Conservation (phyloP, 1,140 invertebrate species). For the Ceratosolen fusciceps region DNA sequence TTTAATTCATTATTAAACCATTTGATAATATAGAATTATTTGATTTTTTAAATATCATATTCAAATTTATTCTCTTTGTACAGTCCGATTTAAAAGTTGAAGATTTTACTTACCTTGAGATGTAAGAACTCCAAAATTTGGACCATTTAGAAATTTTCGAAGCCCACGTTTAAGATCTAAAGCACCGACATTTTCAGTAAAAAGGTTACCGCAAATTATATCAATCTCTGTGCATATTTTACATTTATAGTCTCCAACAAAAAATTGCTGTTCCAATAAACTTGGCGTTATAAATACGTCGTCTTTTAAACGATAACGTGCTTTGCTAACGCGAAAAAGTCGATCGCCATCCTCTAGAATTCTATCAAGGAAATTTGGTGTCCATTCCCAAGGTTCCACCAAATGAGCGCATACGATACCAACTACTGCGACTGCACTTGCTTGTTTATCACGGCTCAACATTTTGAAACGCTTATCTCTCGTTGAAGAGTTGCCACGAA, state of each 20-base stretch:
- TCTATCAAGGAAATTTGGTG: slow-evolving; percentile 52
- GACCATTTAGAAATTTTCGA: slow-evolving; percentile 52
- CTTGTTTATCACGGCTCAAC: slow-evolving; percentile 60
- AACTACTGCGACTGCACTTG: slow-evolving; percentile 53
- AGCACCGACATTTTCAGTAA: slow-evolving; percentile 53
- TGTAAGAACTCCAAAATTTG: slow-evolving; percentile 58
- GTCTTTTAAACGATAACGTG: slow-evolving; percentile 48
- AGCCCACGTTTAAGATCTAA: slow-evolving; percentile 58
- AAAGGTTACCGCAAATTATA: slow-evolving; percentile 56
- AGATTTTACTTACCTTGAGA: slow-evolving; percentile 56
- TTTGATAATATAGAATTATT: no score
- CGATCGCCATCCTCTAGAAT: slow-evolving; percentile 60
- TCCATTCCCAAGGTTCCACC: slow-evolving; percentile 58
- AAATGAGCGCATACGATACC: slow-evolving; percentile 57
- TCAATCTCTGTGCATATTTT: slow-evolving; percentile 53
- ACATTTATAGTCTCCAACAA: slow-evolving; percentile 59
- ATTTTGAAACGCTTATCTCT: slow-evolving; percentile 56
- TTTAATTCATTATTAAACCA: no score
- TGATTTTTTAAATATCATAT: no score
- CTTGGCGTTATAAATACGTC: slow-evolving; percentile 56
- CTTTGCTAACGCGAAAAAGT: slow-evolving; percentile 56
- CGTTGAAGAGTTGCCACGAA: slow-evolving; percentile 57
- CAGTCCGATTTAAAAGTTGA: no score
- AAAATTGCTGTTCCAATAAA: slow-evolving; percentile 59
- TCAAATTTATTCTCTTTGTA: no score